Base-by-base conservation (phyloP, 1,140 invertebrate genomes). In the Caenorhabditis brenneri region DNA sequence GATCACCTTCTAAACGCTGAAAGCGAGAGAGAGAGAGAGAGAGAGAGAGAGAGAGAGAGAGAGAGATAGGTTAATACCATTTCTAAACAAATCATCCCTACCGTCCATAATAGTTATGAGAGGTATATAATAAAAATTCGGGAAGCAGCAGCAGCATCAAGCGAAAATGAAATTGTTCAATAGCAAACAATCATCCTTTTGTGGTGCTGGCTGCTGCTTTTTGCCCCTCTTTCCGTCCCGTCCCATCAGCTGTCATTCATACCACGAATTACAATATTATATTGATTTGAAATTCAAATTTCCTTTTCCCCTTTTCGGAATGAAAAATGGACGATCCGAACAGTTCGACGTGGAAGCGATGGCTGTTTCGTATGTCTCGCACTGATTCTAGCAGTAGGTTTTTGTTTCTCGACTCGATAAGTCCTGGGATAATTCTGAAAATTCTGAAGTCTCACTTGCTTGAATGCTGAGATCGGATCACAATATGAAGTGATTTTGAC, bases 111-210 rank as follows among this genome's bases (percentile, higher is more conserved):
- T n/a, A n/a, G n/a, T n/a, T n/a, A n/a, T n/a, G n/a, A n/a, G n/a
- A n/a, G n/a, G n/a, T n/a, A n/a, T n/a, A n/a, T n/a, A n/a, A n/a
- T n/a, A n/a, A n/a, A n/a, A n/a, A n/a, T n/a, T n/a, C n/a, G n/a
- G n/a, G n/a, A n/a, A n/a, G n/a, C n/a, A n/a, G n/a, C n/a, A n/a
- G n/a, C n/a, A n/a, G n/a, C n/a, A n/a, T n/a, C n/a, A n/a, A n/a
- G n/a, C n/a, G n/a, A n/a, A 46, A 12, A 46, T 39, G 65, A 74
- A 74, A 74, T 74, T 16, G 65, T 74, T 74, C 36, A 74, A 74
- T n/a, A 74, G 65, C 65, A 74, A 74, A 74, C 65, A 74, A 74
- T n/a, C n/a, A 27, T 10, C 19, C 12, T 42, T 24, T 74, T 39
- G 65, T 31, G 33, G n/a, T 42, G 31, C 12, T 39, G 60, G 19